phyloP scores from a whole-genome alignment of 2,888 invertebrate species.

The Lepidocyrtinus sp. region DNA sequence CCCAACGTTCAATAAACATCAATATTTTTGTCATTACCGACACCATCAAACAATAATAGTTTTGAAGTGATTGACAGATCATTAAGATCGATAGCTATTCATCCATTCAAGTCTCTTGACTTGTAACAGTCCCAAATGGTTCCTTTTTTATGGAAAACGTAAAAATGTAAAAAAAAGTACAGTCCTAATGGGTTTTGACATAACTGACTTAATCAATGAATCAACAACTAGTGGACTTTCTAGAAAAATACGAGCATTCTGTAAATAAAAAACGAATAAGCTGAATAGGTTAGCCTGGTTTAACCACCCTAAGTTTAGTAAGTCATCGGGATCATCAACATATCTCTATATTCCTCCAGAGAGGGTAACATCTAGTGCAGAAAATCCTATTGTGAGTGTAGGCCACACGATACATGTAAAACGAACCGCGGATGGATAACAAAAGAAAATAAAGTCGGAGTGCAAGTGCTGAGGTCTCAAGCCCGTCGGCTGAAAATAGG shows the following conservation, averaged over 20 bases:
- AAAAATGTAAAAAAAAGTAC: slow-evolving; percentile 29
- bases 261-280: too few species aligned
- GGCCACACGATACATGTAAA: slow-evolving; percentile 5
- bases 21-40: slow-evolving; percentile 5
- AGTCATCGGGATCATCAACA: slow-evolving; percentile 37
- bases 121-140: slow-evolving; percentile 34
- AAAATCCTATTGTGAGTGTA: not conserved
- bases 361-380: not conserved
- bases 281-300: too few species aligned
- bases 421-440: not conserved
- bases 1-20: slow-evolving; percentile 7
- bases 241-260: too few species aligned
- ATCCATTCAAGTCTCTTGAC: too few species aligned
- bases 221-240: slow-evolving; percentile 56
- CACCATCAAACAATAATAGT: slow-evolving; percentile 7
- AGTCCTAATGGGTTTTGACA: not conserved
- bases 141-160: slow-evolving; percentile 23
- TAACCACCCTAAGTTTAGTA: too few species aligned
- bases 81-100: not conserved
- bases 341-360: slow-evolving; percentile 38
- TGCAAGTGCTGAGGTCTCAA: slow-evolving; percentile 15
- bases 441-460: not conserved
- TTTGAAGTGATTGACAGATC: slow-evolving; percentile 5
- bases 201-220: slow-evolving; percentile 41
- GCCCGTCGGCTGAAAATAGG: slow-evolving; percentile 19